phyloP scores from a whole-genome alignment of 64 coral and sea anemone species.

The Porites australiensis region DNA sequence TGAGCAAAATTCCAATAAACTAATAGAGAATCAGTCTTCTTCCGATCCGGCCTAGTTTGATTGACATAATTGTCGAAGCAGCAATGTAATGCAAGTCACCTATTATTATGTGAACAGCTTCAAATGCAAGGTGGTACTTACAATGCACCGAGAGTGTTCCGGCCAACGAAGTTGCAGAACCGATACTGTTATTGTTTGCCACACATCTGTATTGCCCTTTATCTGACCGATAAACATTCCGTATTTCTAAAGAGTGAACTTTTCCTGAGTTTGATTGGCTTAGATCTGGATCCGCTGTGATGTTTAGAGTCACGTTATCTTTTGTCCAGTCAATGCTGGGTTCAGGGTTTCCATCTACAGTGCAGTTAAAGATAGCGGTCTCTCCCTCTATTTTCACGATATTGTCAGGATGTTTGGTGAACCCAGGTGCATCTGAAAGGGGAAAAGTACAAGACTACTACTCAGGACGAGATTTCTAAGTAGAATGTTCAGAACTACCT shows the following conservation, averaged over 20 bases:
- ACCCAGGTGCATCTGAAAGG: neutral
- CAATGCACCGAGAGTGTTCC: neutral
- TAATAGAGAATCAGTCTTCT: too few species aligned
- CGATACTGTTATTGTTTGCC: neutral
- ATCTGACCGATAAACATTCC: neutral
- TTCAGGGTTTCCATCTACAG: constrained; percentile 29
- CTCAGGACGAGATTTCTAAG: too few species aligned
- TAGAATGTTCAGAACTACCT: too few species aligned
- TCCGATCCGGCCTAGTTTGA: too few species aligned
- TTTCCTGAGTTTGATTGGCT: neutral
- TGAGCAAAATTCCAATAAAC: too few species aligned
- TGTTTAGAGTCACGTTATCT: neutral
- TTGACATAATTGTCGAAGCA: too few species aligned
- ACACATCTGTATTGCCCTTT: constrained; percentile 36
- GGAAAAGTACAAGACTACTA: neutral
- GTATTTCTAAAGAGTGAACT: neutral
- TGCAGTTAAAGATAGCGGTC: neutral
- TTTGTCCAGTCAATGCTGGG: constrained; percentile 22
- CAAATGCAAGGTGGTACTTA: neutral
- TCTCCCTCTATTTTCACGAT: neutral
- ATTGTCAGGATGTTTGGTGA: neutral
- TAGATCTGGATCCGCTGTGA: neutral
- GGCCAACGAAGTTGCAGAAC: neutral
- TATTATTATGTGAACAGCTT: neutral
- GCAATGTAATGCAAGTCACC: too few species aligned